Evolutionary conservation across 2,888 invertebrate genomes (phyloP).

Genomic region (Nephrotoma guestfalica): DNA sequence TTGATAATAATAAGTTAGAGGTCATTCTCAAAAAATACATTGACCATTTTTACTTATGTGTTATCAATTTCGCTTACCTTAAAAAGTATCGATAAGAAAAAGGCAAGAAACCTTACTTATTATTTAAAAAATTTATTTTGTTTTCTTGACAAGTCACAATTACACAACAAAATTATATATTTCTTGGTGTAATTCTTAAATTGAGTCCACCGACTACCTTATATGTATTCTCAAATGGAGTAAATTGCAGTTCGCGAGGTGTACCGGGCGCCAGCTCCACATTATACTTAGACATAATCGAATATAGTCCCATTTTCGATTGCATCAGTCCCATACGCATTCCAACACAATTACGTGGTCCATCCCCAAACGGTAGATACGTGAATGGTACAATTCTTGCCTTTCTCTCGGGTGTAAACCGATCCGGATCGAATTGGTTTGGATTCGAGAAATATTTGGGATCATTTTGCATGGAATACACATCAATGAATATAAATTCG

Average conservation of each 20-base stretch:
- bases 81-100: no score
- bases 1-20: no score
- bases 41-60: no score
- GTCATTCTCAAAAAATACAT: no score
- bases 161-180: no score
- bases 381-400: neutral
- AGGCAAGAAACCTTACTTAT: no score
- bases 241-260: neutral
- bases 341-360: neutral
- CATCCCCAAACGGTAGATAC: neutral
- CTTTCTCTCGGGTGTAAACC: neutral
- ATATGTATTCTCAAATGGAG: neutral
- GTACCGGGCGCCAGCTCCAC: neutral
- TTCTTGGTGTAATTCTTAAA: neutral
- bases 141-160: no score
- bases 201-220: neutral
- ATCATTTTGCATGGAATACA: constrained; percentile 6
- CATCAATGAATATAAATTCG: neutral
- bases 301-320: neutral
- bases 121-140: no score
- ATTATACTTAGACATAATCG: neutral
- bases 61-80: no score
- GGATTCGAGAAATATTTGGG: constrained; percentile 5
- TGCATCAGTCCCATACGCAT: neutral
- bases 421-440: constrained; percentile 5